Base-by-base conservation (phyloP, 2,113 vertebrate genomes). In the Pseudopodoces humilis region DNA sequence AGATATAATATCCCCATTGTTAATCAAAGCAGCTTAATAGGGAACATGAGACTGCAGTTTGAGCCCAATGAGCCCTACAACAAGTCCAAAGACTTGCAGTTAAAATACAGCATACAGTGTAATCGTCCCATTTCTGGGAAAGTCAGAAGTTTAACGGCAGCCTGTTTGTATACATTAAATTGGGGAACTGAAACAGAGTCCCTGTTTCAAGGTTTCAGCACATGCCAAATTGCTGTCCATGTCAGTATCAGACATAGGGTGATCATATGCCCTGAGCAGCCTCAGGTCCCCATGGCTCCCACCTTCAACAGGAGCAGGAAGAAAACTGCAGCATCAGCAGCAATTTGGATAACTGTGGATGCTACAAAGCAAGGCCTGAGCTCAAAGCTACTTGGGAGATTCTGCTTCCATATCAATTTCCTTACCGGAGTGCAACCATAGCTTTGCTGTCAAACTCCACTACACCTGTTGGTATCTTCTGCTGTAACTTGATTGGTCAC, bases 231-330 rank as follows among this genome's bases (percentile, higher is more conserved):
- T 80, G 1, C 22, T 83, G 12, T 25, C 41, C 14, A 7, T 46
- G 19, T 13, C 53, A 52, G 44, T 30, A 56, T 64, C 64, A 74
- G 35, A 68, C 18, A 52, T 0, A 1, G 15, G 28, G 14, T 5
- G 5, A 23, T 33, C 11, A 2, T 2, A 20, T 13, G 5, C 39
- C 16, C 30, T 33, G 49, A 50, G 33, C 5, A 65, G 19, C 6
- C 22, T 49, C 7, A n/a, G 11, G 59, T 58, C 10, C 7, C 10
- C 15, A 8, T 25, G 33, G 5, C 9, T 78, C 7, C 11, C 17
- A 30, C 22, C 13, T 62, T 43, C 0, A 0, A 50, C 15, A 25
- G 31, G 11, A 92, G 31, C 13, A 31, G n/a, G 6, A 86, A 39
- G 3, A 50, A 86, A 74, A 15, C 8, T 59, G 25, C 25, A 76